Base-by-base conservation (phyloP, 2,113 vertebrate genomes). In the Dipodomys spectabilis region DNA sequence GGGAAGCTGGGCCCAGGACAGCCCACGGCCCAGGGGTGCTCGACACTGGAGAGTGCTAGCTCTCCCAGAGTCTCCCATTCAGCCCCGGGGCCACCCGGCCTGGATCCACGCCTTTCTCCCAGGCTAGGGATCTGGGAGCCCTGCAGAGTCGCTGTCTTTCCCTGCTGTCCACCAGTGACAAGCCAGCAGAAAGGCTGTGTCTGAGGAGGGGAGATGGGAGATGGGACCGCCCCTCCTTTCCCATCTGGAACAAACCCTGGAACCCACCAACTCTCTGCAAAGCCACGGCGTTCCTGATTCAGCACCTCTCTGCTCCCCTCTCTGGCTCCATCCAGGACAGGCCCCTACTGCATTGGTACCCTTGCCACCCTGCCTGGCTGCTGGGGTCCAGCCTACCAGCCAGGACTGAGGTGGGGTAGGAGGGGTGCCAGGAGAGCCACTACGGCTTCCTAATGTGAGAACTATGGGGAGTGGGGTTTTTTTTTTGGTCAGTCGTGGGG, bases 261-360 rank as follows among this genome's bases (percentile, higher is more conserved):
- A 39, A n/a, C 57, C 23, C 19, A 15, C 23, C 5, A 4, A 18
- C 57, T 16, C 13, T 69, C 69, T 8, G 10, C 32, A 67, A 13
- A 23, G 53, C 28, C 28, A 25, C 10, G 11, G 16, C 6, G 0
- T 8, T 25, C 68, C 35, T 18, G 6, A 7, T 30, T 7, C 0
- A 5, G 65, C 30, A 44, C 6, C 5, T 60, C 30, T 27, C 7
- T 2, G 13, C n/a, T 39, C 6, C 5, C 0, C 2, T 27, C 23
- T 53, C 68, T 1, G n/a, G 65, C 12, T 44, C 44, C 53, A 16
- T 11, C 16, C 53, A 16, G 53, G 53, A 16, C 53, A 57, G 53
- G 53, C 53, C 16, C 53, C 53, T 57, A 57, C 53, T 13, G 15
- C 53, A 2, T 57, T 13, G 3, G 39, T n/a, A 81, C 16, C 71